Percentiles rank a stretch among this genome's conserved stretches.
These are phyloP conservation scores for Murina feae DNA, from an alignment of 2,113 vertebrate genomes.

Conservation along the genomic window DNA sequence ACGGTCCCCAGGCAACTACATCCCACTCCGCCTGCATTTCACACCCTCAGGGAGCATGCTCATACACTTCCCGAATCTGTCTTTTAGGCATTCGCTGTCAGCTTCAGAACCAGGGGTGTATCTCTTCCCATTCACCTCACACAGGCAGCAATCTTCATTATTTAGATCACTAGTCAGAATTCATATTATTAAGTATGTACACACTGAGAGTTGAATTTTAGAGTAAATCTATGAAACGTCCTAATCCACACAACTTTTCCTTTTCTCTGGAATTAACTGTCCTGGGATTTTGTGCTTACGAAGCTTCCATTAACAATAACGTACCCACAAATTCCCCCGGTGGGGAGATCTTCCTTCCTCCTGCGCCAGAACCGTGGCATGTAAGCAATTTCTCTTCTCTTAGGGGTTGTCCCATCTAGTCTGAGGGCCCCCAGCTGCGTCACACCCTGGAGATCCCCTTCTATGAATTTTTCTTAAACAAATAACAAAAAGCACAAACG, in stretches of 20 bases:
- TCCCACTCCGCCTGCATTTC: neutral
- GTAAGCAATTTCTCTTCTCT: neutral
- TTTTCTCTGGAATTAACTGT: neutral
- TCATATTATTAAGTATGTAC: neutral
- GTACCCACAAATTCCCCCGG: neutral
- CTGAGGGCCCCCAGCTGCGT: neutral
- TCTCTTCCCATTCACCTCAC: neutral
- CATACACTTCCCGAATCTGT: neutral
- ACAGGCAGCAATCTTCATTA: neutral
- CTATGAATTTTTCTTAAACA: neutral
- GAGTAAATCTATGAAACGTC: neutral
- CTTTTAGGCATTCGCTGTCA: neutral
- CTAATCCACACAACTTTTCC: neutral
- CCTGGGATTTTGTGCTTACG: neutral
- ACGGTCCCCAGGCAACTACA: neutral
- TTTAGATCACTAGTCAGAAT: neutral
- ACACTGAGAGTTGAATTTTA: neutral
- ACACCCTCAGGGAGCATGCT: no score
- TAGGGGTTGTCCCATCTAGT: neutral
- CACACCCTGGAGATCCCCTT: neutral
- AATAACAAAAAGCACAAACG: neutral
- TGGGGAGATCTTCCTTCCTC: neutral
- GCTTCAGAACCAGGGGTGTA: neutral
- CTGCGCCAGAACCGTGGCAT: rapidly evolving
- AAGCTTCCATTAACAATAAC: neutral